Conservation (phyloP, 2,888 invertebrate species). For the Oegoconia quadripuncta region DNA sequence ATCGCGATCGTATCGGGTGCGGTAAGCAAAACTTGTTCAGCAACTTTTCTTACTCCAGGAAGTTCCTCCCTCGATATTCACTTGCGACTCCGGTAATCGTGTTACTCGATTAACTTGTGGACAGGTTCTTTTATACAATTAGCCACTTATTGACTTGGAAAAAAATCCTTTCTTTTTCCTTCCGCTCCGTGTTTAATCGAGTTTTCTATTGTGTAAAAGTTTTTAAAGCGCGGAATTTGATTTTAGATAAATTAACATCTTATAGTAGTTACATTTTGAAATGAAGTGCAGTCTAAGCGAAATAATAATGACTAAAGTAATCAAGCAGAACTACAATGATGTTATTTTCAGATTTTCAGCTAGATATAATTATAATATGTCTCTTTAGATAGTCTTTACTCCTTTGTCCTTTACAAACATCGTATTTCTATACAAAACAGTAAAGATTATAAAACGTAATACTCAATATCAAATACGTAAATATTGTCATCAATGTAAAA, state of each 20-base stretch:
- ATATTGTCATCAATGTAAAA: no score
- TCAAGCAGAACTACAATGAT: no score
- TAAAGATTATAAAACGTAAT: no score
- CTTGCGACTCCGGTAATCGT: slow-evolving; percentile 55
- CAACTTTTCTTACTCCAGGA: slow-evolving; percentile 36
- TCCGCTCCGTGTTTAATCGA: slow-evolving; percentile 3
- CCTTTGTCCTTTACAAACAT: no score
- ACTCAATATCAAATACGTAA: no score
- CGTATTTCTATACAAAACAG: no score
- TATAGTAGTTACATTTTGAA: background rate
- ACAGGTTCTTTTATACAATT: slow-evolving; percentile 66
- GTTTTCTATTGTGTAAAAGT: background rate
- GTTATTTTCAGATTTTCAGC: no score
- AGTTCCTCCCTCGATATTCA: slow-evolving; percentile 54
- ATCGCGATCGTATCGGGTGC: slow-evolving; percentile 17
- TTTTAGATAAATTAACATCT: background rate
- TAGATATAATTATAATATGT: no score
- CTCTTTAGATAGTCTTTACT: no score
- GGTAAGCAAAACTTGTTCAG: slow-evolving; percentile 18
- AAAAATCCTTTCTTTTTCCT: slow-evolving; percentile 2
- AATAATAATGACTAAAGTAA: no score
- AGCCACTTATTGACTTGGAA: slow-evolving; percentile 50
- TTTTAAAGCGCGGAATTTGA: background rate
- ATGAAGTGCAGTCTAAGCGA: no score
- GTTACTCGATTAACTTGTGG: slow-evolving; percentile 64